These are phyloP conservation scores for Anas platyrhynchos DNA, from an alignment of 2,113 vertebrate genomes.

Conservation along the genomic window DNA sequence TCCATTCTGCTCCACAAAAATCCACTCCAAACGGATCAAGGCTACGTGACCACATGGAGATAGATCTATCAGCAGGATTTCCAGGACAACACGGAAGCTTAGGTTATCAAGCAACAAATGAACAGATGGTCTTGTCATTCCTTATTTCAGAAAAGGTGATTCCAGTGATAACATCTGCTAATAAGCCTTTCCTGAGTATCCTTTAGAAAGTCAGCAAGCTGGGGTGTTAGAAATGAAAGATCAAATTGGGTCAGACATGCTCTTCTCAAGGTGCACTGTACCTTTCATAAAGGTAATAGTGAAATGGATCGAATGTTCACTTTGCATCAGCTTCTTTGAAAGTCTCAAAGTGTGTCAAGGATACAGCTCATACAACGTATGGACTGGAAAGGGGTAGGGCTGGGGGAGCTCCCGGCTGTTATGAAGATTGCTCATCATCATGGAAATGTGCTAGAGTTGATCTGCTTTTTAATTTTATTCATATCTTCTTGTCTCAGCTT, in stretches of 20 bases:
- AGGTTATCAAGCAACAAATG: constrained; percentile 70
- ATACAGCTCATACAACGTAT: background rate
- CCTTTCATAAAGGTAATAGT: constrained; percentile 69
- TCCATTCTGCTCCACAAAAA: constrained; percentile 40
- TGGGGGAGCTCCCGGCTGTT: background rate
- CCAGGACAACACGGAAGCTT: constrained; percentile 57
- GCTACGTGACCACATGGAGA: constrained; percentile 50
- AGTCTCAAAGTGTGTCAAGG: background rate
- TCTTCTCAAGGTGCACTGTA: constrained; percentile 64
- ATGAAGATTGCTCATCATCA: background rate
- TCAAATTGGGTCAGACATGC: constrained; percentile 67
- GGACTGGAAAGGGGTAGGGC: background rate
- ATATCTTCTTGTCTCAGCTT: background rate
- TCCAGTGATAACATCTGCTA: constrained; percentile 72
- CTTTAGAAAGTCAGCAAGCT: constrained; percentile 66
- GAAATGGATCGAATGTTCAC: constrained; percentile 67
- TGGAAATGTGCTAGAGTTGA: background rate
- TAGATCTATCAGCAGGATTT: constrained; percentile 64
- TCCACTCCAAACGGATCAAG: constrained; percentile 59
- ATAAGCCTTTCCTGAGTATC: constrained; percentile 72
- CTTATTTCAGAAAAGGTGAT: constrained; percentile 68
- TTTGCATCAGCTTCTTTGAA: constrained; percentile 40
- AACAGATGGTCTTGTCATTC: constrained; percentile 72
- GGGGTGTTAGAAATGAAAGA: constrained; percentile 72
- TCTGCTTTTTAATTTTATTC: background rate